Evolutionary conservation across 2,888 invertebrate species (phyloP).

Genomic region (Drosophila buzzatii): DNA sequence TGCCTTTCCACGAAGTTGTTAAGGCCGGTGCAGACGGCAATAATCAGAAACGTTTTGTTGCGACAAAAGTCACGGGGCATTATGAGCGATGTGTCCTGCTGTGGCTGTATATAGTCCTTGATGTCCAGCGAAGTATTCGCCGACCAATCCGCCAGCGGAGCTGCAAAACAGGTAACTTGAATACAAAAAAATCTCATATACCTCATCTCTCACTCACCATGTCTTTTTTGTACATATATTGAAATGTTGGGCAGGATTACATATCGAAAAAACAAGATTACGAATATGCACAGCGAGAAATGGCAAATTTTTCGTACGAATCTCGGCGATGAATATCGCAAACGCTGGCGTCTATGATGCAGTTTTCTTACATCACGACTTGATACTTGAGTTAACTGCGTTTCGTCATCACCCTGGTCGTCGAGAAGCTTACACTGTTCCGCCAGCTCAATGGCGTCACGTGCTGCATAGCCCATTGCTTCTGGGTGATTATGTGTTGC

Average conservation of each 20-base stretch:
- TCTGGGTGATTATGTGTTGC: conserved; percentile 10
- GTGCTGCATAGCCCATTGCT: conserved; percentile 23
- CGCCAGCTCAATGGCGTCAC: conserved; percentile 21
- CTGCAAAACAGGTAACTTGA: conserved; percentile 65
- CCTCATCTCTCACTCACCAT: conserved; percentile 63
- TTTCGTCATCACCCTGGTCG: conserved; percentile 19
- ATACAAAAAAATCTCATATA: not conserved
- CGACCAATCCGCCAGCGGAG: conserved; percentile 89
- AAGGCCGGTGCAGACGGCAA: conserved; percentile 92
- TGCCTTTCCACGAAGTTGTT: conserved; percentile 88
- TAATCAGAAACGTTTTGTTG: conserved; percentile 87
- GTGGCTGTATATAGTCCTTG: conserved; percentile 89
- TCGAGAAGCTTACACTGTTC: conserved; percentile 49
- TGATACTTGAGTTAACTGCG: conserved; percentile 20
- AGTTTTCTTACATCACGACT: conserved; percentile 24
- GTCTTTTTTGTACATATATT: conserved; percentile 76
- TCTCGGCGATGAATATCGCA: conserved; percentile 68
- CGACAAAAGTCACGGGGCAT: conserved; percentile 87
- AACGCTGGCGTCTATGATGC: conserved; percentile 33
- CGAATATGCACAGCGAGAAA: conserved; percentile 56
- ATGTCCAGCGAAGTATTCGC: conserved; percentile 90
- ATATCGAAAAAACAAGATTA: conserved; percentile 70
- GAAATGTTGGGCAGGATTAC: conserved; percentile 77
- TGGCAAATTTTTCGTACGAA: conserved; percentile 70
- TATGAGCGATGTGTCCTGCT: conserved; percentile 89